Evolutionary conservation across 2,797 vertebrate species (phyloP).

Genomic region (Lagodon rhomboides): DNA sequence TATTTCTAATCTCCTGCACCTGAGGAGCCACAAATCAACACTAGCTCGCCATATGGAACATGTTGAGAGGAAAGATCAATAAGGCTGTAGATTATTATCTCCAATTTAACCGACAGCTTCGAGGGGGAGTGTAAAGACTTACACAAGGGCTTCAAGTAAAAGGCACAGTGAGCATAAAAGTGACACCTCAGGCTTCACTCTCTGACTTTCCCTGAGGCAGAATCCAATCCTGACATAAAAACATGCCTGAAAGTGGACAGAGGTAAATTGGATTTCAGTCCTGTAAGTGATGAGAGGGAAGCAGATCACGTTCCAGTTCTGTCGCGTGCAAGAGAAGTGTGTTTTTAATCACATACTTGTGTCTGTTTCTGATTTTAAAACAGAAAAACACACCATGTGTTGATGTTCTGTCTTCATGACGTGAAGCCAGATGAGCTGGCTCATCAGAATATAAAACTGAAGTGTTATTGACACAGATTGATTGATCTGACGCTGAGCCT

Average conservation of each 20-base stretch:
- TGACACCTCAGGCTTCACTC: slow-evolving; percentile 14
- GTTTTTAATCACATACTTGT: background rate
- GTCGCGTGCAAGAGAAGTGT: background rate
- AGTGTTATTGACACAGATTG: background rate
- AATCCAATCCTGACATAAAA: slow-evolving; percentile 35
- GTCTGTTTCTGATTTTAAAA: background rate
- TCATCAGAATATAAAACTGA: background rate
- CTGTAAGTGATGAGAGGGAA: slow-evolving; percentile 4
- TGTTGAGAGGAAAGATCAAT: slow-evolving; percentile 47
- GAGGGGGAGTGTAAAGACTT: slow-evolving; percentile 41
- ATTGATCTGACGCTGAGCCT: background rate
- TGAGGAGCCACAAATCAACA: slow-evolving; percentile 38
- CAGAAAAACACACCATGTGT: background rate
- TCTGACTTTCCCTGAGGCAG: slow-evolving; percentile 7
- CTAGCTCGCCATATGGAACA: slow-evolving; percentile 16
- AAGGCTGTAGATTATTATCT: slow-evolving; percentile 50
- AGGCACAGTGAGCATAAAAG: slow-evolving; percentile 19
- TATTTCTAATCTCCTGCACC: slow-evolving; percentile 24
- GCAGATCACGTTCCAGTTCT: background rate
- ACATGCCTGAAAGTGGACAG: background rate
- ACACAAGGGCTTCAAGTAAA: slow-evolving; percentile 29
- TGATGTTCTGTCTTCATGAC: slow-evolving; percentile 1
- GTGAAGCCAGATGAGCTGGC: background rate
- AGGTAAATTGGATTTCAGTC: background rate
- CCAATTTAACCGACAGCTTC: slow-evolving; percentile 28